Conservation (phyloP, 2,113 vertebrate genomes). For the Channa argus region DNA sequence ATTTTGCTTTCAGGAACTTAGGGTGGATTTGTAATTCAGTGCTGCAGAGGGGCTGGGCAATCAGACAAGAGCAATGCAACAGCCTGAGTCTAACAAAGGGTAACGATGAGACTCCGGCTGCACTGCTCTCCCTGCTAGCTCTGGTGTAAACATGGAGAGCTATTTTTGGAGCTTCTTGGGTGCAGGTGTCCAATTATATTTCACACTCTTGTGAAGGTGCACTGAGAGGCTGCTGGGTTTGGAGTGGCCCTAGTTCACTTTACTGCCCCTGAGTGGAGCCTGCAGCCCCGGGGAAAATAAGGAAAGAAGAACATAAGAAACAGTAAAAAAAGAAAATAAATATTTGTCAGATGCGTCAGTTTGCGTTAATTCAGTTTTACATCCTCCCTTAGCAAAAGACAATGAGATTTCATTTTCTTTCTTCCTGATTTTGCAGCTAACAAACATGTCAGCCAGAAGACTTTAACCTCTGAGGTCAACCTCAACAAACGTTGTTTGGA, state of each 20-base stretch:
- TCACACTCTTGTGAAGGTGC: constrained; percentile 73
- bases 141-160: constrained; percentile 61
- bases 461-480: constrained; percentile 33
- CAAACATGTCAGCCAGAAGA: not conserved
- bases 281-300: not conserved
- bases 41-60: constrained; percentile 26
- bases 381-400: not conserved
- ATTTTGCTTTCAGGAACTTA: constrained; percentile 47
- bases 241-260: constrained; percentile 38
- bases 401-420: not conserved
- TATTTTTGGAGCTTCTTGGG: constrained; percentile 69
- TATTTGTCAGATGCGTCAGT: not conserved
- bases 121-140: constrained; percentile 32
- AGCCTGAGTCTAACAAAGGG: constrained; percentile 45
- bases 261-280: constrained; percentile 43
- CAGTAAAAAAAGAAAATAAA: not conserved
- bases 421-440: not conserved
- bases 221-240: constrained; percentile 44
- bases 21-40: constrained; percentile 50
- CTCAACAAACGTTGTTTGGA: constrained; percentile 5
- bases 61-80: constrained; percentile 40
- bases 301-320: not conserved
- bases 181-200: constrained; percentile 82
- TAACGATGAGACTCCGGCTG: constrained; percentile 49
- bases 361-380: not conserved